Percentiles rank a stretch among this genome's conserved stretches.
Conservation (phyloP, 2,797 vertebrate species). For the Peromyscus melanophrys region DNA sequence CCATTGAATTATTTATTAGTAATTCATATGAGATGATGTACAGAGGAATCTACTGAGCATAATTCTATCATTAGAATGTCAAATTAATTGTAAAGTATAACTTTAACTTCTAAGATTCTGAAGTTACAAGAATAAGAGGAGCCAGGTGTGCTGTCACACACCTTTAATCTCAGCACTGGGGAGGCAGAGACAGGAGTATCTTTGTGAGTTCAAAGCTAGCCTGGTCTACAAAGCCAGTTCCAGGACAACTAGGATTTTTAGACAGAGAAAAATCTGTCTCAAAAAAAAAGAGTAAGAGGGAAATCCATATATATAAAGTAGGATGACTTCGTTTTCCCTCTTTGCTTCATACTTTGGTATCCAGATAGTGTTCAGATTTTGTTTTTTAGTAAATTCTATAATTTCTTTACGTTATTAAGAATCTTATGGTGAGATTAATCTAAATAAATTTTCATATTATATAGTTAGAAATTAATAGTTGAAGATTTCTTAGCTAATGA, state of each 20-base stretch:
- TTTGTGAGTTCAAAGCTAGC: neutral
- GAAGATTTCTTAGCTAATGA: conserved; percentile 5
- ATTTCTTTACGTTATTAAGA: conserved; percentile 63
- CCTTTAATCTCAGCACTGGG: neutral
- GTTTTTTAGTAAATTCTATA: conserved; percentile 34
- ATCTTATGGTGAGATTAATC: neutral
- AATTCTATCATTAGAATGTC: conserved; percentile 59
- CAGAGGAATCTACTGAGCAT: neutral
- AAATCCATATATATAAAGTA: conserved; percentile 52
- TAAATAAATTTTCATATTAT: conserved; percentile 3
- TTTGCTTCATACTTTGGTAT: neutral
- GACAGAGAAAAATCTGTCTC: neutral
- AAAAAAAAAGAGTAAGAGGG: neutral
- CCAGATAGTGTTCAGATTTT: conserved; percentile 23
- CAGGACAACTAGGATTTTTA: neutral
- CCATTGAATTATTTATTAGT: conserved; percentile 42
- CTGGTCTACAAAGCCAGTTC: neutral
- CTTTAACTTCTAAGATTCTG: conserved; percentile 36
- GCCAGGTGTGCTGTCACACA: neutral
- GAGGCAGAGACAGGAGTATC: neutral
- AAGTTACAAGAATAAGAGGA: conserved; percentile 48
- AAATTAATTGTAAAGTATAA: conserved; percentile 49
- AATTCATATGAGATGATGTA: neutral
- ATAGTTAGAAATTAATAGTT: conserved; percentile 1
- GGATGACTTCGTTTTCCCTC: neutral